Conservation (phyloP, 1,140 invertebrate genomes). For the Drosophila santomea region DNA sequence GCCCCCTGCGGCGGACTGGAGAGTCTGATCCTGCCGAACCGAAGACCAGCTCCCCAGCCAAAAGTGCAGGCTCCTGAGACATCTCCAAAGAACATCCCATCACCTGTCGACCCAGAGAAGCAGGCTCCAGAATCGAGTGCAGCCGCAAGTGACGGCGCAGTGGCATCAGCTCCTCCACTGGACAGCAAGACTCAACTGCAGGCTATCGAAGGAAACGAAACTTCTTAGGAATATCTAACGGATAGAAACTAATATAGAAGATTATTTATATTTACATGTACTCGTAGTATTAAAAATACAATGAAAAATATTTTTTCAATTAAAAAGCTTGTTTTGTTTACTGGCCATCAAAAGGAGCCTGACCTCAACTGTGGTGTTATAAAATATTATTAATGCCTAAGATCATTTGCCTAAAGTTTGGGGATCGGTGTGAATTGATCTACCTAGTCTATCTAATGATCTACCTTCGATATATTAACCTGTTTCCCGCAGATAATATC, state of each 20-base stretch:
- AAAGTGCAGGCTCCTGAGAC: conserved; percentile 2
- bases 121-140: not conserved
- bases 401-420: no score
- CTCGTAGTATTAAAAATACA: not conserved
- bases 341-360: no score
- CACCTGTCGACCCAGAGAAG: conserved; percentile 19
- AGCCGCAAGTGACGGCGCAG: not conserved
- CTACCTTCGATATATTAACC: no score
- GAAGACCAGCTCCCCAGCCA: conserved; percentile 22
- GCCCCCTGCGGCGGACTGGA: conserved; percentile 50
- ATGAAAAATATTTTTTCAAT: conserved; percentile 6
- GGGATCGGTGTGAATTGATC: no score
- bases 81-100: not conserved
- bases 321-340: not conserved
- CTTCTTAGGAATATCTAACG: no score
- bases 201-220: not conserved
- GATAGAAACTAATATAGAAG: not conserved
- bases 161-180: conserved; percentile 25
- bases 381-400: no score
- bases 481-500: no score
- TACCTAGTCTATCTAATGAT: no score
- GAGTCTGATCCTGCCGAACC: conserved; percentile 38
- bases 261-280: conserved; percentile 13
- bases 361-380: no score
- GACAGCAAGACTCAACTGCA: conserved; percentile 7